Base-by-base conservation (phyloP, 2,113 vertebrate species). In the Boleophthalmus pectinirostris region DNA sequence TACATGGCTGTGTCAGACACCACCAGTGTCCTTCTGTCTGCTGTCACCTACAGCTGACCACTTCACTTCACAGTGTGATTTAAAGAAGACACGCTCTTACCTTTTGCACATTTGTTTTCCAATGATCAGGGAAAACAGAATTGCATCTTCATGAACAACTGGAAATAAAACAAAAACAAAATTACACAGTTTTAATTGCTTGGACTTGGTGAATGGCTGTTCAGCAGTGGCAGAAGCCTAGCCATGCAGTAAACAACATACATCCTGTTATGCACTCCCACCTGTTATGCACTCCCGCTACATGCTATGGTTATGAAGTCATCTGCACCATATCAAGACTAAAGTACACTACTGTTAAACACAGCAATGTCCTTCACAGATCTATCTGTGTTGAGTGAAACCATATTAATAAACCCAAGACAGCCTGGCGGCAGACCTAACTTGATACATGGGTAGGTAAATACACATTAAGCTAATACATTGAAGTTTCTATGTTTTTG, bases 251-350 rank as follows among this genome's bases (percentile, higher is more conserved):
- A 43, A 43, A 43, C 38, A 43, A 43, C 38, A 43, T 43, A 93
- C 93, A 93, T 94, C 92, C 93, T 93, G 91, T 91, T 92, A 85
- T 45, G 82, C 72, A 79, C 77, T 87, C 78, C 82, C 73, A n/a
- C 92, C 93, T 93, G 91, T 91, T 92, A 85, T 45, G 82, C 72
- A 79, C 77, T 87, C 78, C 82, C 73, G 68, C 86, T 70, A 20
- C 5, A n/a, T 20, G 5, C 49, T 51, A 51, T 20, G 16, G 5
- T 16, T 51, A 51, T 20, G 16, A 18, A 18, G 14, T 47, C 46
- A 47, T 1, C 12, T 35, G 81, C 70, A 81, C 77, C 78, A 82
- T 75, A 70, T 84, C 68, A 69, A 29, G 75, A 58, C 56, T 21
- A 25, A 25, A 58, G 14, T 15, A 6, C 12, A 23, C 7, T 23